A percentile compares a stretch with the other conserved stretches of the same genome.
These are phyloP conservation scores for Orchesella flavescens DNA, from an alignment of 2,888 invertebrate species.

Conservation along the genomic window DNA sequence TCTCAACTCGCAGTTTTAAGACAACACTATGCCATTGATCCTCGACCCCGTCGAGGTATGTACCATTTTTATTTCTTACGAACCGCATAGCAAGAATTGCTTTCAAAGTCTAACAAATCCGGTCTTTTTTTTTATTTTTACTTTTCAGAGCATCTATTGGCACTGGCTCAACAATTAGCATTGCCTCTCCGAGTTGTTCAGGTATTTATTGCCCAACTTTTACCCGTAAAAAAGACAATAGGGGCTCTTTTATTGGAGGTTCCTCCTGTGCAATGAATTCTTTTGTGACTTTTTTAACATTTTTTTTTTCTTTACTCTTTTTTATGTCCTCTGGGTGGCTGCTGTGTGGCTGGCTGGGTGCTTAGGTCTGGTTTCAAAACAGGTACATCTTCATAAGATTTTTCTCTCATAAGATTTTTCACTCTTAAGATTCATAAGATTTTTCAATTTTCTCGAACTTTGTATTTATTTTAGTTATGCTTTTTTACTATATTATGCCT, in stretches of 20 bases:
- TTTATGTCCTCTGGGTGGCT: conserved; percentile 1
- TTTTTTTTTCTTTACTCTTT: conserved; percentile 3
- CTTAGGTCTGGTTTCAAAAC: conserved; percentile 96
- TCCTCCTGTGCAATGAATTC: conserved; percentile 56
- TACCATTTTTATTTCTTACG: too few relatives aligned
- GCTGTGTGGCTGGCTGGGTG: conserved; percentile 3
- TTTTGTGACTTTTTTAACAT: conserved; percentile 23
- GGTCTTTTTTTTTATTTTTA: too few relatives aligned
- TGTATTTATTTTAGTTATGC: too few relatives aligned
- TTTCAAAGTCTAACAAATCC: too few relatives aligned
- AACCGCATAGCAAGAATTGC: too few relatives aligned
- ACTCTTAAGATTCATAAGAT: too few relatives aligned
- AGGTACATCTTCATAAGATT: too few relatives aligned
- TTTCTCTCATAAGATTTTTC: too few relatives aligned
- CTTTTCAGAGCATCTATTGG: conserved; percentile 93
- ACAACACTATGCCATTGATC: conserved; percentile 90
- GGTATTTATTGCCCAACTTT: conserved; percentile 75
- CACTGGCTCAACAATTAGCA: conserved; percentile 85
- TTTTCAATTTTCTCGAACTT: too few relatives aligned
- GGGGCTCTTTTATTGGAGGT: conserved; percentile 59
- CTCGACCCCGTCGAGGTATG: conserved; percentile 93
- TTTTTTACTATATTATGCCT: too few relatives aligned
- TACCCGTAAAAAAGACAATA: conserved; percentile 63
- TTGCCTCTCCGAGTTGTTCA: conserved; percentile 77
- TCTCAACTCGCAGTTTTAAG: conserved; percentile 92